Evolutionary conservation across 2,888 invertebrate species (phyloP).

Genomic region (Drosophila neotestacea): DNA sequence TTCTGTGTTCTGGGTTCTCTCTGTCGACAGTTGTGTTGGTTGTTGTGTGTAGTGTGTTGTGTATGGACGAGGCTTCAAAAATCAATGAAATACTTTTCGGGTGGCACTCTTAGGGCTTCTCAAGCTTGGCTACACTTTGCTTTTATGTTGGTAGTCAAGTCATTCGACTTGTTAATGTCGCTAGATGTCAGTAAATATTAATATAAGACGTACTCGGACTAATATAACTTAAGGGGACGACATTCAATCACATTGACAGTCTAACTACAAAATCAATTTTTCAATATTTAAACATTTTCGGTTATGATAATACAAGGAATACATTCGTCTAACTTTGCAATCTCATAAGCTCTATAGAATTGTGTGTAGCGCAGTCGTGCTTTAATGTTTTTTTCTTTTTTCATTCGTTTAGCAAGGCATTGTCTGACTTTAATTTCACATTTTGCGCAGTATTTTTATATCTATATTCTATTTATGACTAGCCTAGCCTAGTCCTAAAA

Average conservation of each 20-base stretch:
- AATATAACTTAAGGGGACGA: neutral
- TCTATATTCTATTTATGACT: neutral
- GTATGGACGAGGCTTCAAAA: slow-evolving; percentile 82
- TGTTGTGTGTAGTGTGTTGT: slow-evolving; percentile 36
- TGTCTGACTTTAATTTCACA: neutral
- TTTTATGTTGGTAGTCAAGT: slow-evolving; percentile 65
- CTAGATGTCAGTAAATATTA: slow-evolving; percentile 49
- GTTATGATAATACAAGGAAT: neutral
- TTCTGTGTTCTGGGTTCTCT: slow-evolving; percentile 38
- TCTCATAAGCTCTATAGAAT: neutral
- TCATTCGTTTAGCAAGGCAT: too few species aligned
- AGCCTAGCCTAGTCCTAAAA: too few species aligned
- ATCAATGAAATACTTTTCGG: slow-evolving; percentile 85
- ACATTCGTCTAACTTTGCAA: neutral
- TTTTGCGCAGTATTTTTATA: neutral
- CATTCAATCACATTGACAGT: slow-evolving; percentile 8
- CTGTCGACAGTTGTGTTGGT: slow-evolving; percentile 12
- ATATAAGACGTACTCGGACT: slow-evolving; percentile 13
- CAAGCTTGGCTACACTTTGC: slow-evolving; percentile 74
- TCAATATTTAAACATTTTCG: neutral
- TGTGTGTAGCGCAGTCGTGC: slow-evolving; percentile 6
- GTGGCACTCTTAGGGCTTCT: slow-evolving; percentile 82
- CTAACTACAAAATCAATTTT: slow-evolving; percentile 6
- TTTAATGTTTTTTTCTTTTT: slow-evolving; percentile 3
- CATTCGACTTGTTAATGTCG: slow-evolving; percentile 58